phyloP scores from a whole-genome alignment of 2,113 vertebrate species.

The Dromas ardeola region DNA sequence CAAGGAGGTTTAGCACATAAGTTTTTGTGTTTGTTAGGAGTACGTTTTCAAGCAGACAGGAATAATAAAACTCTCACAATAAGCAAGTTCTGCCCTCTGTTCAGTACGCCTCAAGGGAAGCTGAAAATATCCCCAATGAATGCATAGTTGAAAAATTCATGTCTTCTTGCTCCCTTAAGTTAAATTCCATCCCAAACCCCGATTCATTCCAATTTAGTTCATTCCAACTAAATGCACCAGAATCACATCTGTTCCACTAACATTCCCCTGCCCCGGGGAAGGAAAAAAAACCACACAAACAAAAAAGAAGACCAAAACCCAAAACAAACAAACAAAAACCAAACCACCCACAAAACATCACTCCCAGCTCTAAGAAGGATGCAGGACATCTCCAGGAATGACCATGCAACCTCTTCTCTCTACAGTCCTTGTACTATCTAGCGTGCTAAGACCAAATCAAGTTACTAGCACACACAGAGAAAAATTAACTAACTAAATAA shows the following conservation, averaged over 20 bases:
- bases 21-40: not conserved
- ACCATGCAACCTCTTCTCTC: not conserved
- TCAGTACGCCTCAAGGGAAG: not conserved
- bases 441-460: not conserved
- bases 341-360: not conserved
- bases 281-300: no score
- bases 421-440: not conserved
- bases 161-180: not conserved
- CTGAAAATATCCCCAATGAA: not conserved
- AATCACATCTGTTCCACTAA: not conserved
- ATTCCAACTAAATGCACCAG: not conserved
- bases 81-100: not conserved
- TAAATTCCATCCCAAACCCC: not conserved
- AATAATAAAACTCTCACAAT: not conserved
- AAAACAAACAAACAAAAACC: not conserved
- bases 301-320: not conserved
- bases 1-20: not conserved
- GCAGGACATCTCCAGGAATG: not conserved
- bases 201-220: not conserved
- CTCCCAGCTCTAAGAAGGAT: not conserved
- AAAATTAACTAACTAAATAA: not conserved
- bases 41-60: not conserved
- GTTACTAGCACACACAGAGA: not conserved
- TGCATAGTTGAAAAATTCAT: not conserved
- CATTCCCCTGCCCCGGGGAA: not conserved